Base-by-base conservation (phyloP, 2,888 invertebrate genomes). In the Drosophila sordidula region DNA sequence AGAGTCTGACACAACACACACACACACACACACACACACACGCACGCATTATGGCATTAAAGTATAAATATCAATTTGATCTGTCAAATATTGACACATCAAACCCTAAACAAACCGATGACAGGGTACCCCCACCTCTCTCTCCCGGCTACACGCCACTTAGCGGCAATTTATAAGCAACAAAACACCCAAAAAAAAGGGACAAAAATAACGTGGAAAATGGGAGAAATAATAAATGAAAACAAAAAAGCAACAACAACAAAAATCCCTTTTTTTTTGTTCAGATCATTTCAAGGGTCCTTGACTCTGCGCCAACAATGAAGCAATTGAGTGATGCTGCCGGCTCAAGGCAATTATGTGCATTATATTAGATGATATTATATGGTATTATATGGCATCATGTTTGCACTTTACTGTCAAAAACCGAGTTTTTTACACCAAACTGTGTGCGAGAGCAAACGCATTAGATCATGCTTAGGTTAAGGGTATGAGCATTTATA, bases 51-150 rank as follows among this genome's bases (percentile, higher is more conserved):
- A 72, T 69, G 62, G 68, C 66, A 72, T 73, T 75, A 75, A 65
- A 51, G 87, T 84, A 86, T 89, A 84, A 87, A 87, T 87, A 88
- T 85, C 89, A 87, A 89, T 89, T 89, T 84, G 78, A 90, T 90
- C 80, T 87, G 89, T 90, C 88, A 89, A 89, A 90, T 91, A 89
- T 90, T 91, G 89, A 90, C 89, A 89, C 82, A 88, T 89, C 89
- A 91, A 90, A 90, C 87, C 90, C 88, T 90, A 89, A 90, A 90
- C 90, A 89, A 87, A 88, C 90, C 91, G 91, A 90, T 87, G 90
- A 88, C 87, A 88, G 84, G 78, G 65, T 65, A 25, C 18, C 80
- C 78, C 78, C 79, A 8, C 25, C n/a, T 3, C 18, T 25, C 41
- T 18, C 16, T 29, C 1, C 49, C 51, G 32, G 45, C 59, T 41